Percentiles rank a stretch among this genome's conserved stretches.
Conservation (phyloP, 2,797 vertebrate species). For the Gymnodraco acuticeps region DNA sequence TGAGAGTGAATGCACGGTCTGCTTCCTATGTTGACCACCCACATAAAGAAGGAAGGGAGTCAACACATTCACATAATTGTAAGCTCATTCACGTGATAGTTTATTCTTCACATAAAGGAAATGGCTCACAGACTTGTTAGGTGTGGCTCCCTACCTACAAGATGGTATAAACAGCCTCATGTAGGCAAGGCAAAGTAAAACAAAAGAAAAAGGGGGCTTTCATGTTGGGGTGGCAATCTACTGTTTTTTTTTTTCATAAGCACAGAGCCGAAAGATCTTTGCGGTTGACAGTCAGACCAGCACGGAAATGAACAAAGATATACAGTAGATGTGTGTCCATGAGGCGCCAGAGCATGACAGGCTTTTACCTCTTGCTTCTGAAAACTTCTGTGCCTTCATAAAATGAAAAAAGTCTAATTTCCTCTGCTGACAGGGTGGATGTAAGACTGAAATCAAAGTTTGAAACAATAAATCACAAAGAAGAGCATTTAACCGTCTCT, state of each 20-base stretch:
- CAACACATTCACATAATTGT: constrained; percentile 31
- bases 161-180: background rate
- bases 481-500: background rate
- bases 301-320: constrained; percentile 20
- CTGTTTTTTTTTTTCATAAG: background rate
- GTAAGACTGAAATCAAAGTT: constrained; percentile 5
- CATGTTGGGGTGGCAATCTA: background rate
- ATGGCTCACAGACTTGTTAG: constrained; percentile 37
- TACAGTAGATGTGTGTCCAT: constrained; percentile 2
- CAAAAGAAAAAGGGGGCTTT: constrained; percentile 22
- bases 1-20: constrained; percentile 40
- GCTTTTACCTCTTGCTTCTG: constrained; percentile 17
- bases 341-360: constrained; percentile 1
- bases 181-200: background rate
- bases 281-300: constrained; percentile 29
- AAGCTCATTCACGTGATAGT: constrained; percentile 43
- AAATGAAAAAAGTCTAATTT: constrained; percentile 3
- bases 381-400: constrained; percentile 1
- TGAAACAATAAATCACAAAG: background rate
- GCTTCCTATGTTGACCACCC: constrained; percentile 73
- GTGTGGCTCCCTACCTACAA: constrained; percentile 20
- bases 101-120: constrained; percentile 50
- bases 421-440: background rate
- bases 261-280: constrained; percentile 24
- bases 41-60: constrained; percentile 59